phyloP scores from a whole-genome alignment of 64 coral and sea anemone genomes.

The Pocillopora damicornis region DNA sequence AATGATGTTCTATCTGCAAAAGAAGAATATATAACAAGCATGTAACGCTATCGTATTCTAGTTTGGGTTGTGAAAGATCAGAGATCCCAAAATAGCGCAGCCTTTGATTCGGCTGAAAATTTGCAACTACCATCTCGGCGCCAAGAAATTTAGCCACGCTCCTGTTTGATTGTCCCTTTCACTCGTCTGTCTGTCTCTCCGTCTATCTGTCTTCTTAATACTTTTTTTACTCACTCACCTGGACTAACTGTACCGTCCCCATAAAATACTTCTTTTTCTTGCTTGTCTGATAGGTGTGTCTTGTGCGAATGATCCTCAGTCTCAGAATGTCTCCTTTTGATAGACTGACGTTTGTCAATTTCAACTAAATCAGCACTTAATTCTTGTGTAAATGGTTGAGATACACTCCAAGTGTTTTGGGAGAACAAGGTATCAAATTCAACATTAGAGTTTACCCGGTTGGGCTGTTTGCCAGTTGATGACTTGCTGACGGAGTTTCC shows the following conservation, averaged over 20 bases:
- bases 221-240: background rate
- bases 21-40: background rate
- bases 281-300: background rate
- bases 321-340: constrained; percentile 11
- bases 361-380: background rate
- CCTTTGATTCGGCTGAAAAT: background rate
- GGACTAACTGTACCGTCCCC: background rate
- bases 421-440: background rate
- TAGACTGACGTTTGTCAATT: background rate
- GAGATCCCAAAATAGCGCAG: background rate
- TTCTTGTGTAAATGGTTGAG: background rate
- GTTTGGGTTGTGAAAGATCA: too few relatives aligned
- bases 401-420: background rate
- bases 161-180: too few relatives aligned
- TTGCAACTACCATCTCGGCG: too few relatives aligned
- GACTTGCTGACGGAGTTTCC: background rate
- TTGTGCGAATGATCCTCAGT: background rate
- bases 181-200: background rate
- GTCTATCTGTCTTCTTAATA: background rate
- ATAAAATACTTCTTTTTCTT: background rate
- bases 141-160: background rate
- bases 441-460: background rate
- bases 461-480: background rate
- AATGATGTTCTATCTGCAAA: background rate
- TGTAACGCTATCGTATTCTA: too few relatives aligned